phyloP scores from a whole-genome alignment of 2,888 invertebrate genomes.

The Epirrhoe alternata region DNA sequence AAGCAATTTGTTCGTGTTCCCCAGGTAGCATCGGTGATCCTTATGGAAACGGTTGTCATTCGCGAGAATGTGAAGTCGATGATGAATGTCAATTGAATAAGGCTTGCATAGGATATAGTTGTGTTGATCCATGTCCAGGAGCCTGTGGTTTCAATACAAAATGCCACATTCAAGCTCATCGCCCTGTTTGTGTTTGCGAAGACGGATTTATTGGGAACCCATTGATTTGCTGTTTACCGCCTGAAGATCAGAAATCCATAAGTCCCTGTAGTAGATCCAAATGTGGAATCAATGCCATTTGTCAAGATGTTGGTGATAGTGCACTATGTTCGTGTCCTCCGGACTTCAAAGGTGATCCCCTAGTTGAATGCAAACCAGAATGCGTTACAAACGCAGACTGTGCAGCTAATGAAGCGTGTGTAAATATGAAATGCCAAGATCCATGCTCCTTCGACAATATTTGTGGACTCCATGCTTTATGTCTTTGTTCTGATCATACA shows the following conservation, averaged over 20 bases:
- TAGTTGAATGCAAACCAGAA: slow-evolving; percentile 90
- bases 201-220: slow-evolving; percentile 91
- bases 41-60: slow-evolving; percentile 89
- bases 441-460: slow-evolving; percentile 89
- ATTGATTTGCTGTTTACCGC: slow-evolving; percentile 88
- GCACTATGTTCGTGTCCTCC: slow-evolving; percentile 92
- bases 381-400: slow-evolving; percentile 94
- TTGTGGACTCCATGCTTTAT: slow-evolving; percentile 93
- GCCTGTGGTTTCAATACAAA: slow-evolving; percentile 91
- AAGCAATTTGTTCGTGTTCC: slow-evolving; percentile 90
- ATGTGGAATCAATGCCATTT: slow-evolving; percentile 92
- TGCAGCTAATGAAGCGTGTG: slow-evolving; percentile 89
- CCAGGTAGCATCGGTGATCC: slow-evolving; percentile 92
- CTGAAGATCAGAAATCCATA: slow-evolving; percentile 80
- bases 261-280: slow-evolving; percentile 90
- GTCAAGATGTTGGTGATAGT: slow-evolving; percentile 88
- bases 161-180: slow-evolving; percentile 91
- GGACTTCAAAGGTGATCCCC: slow-evolving; percentile 92
- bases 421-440: slow-evolving; percentile 90
- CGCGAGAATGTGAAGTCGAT: slow-evolving; percentile 92
- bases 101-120: slow-evolving; percentile 92
- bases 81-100: slow-evolving; percentile 89
- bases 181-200: slow-evolving; percentile 91
- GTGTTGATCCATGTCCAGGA: slow-evolving; percentile 93
- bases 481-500: slow-evolving; percentile 92